A percentile compares a stretch with the other conserved stretches of the same genome.
phyloP scores from a whole-genome alignment of 2,797 vertebrate genomes.

The Carcharodon carcharias region DNA sequence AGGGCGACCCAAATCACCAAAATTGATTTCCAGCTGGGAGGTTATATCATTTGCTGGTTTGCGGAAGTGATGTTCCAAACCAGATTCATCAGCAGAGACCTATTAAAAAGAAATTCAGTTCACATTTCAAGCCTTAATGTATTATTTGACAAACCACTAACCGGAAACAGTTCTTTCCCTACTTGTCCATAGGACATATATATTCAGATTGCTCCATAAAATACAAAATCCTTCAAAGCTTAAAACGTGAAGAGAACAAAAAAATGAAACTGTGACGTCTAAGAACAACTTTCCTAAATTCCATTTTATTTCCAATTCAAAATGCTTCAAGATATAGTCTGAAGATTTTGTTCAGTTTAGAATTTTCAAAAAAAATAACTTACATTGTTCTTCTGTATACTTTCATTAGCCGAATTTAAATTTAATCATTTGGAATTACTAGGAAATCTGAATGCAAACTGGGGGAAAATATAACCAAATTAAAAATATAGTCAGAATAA shows the following conservation, averaged over 20 bases:
- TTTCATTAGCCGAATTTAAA: neutral
- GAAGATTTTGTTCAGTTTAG: neutral
- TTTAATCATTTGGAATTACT: neutral
- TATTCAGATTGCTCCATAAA: neutral
- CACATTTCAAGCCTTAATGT: neutral
- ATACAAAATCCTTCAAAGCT: neutral
- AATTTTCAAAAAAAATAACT: neutral
- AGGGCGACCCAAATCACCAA: conserved; percentile 90
- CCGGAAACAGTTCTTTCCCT: neutral
- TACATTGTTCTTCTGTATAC: neutral
- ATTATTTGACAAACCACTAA: neutral
- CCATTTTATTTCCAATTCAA: neutral
- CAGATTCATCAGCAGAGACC: conserved; percentile 72
- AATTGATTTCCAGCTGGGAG: conserved; percentile 98
- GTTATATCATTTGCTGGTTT: conserved; percentile 98
- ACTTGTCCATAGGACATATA: too few species aligned
- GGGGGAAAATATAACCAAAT: neutral
- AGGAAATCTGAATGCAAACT: neutral
- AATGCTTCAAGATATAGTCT: neutral
- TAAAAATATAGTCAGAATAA: neutral
- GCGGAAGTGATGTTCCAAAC: conserved; percentile 92
- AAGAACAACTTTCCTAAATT: neutral
- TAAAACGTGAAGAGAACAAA: neutral
- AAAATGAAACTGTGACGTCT: neutral
- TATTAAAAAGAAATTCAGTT: conserved; percentile 42